Conservation (phyloP, 2,113 vertebrate genomes). For the Actenoides hombroni region DNA sequence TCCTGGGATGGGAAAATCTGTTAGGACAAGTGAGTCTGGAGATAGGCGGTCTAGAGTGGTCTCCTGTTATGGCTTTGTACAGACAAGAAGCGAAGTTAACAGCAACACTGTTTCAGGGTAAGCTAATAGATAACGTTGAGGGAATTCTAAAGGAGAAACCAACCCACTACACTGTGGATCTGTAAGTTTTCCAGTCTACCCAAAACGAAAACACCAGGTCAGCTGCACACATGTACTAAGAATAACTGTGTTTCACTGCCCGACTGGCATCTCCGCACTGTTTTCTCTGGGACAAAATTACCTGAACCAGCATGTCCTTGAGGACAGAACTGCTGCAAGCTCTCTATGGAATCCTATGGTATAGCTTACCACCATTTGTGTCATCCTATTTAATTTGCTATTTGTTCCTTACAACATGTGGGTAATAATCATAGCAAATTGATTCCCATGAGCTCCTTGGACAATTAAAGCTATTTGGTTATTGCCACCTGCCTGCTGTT, state of each 20-base stretch:
- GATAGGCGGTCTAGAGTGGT: background rate
- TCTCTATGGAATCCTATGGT: slow-evolving; percentile 10
- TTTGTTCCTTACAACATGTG: slow-evolving; percentile 41
- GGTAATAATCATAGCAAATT: slow-evolving; percentile 64
- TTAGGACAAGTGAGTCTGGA: background rate
- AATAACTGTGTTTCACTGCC: background rate
- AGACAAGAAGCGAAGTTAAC: background rate
- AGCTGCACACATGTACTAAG: background rate
- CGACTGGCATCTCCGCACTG: background rate
- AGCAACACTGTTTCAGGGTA: background rate
- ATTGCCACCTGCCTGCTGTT: slow-evolving; percentile 64
- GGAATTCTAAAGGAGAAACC: background rate
- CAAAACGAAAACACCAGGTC: background rate
- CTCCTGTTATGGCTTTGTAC: background rate
- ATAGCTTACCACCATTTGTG: slow-evolving; percentile 32
- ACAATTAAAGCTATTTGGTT: slow-evolving; percentile 65
- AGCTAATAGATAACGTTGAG: background rate
- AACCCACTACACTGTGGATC: background rate
- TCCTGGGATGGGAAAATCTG: background rate
- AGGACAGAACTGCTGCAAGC: background rate
- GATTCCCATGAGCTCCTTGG: slow-evolving; percentile 44
- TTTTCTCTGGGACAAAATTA: slow-evolving; percentile 19
- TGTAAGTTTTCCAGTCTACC: background rate
- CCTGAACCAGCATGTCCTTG: slow-evolving; percentile 4
- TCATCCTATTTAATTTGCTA: slow-evolving; percentile 48